These are phyloP conservation scores for Dreissena rostriformis DNA, from an alignment of 1,140 invertebrate species.

Conservation along the genomic window DNA sequence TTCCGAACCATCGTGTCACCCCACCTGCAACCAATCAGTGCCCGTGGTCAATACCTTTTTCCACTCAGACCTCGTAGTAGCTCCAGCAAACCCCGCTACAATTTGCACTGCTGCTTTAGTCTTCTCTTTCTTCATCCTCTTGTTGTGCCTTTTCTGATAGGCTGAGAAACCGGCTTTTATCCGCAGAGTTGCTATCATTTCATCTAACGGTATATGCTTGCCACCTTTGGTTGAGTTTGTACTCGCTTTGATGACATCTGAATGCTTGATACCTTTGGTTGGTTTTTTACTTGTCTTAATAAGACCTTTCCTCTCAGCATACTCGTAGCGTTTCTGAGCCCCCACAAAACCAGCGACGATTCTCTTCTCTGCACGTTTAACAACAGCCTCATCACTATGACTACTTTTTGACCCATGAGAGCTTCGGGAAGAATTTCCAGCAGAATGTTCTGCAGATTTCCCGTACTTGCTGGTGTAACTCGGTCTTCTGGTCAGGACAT, in stretches of 20 bases:
- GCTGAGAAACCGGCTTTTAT: background rate
- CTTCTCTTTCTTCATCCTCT: background rate
- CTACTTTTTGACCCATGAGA: no score
- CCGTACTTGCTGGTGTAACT: slow-evolving; percentile 10
- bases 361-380: no score
- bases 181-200: background rate
- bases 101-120: background rate
- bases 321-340: no score
- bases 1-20: no score
- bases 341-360: no score
- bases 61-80: background rate
- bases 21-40: background rate
- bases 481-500: slow-evolving; percentile 5
- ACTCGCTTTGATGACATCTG: no score
- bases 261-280: background rate
- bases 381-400: no score
- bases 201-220: slow-evolving; percentile 1
- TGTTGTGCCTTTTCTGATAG: background rate
- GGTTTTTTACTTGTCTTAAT: no score
- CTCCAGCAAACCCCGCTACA: background rate
- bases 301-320: no score
- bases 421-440: background rate
- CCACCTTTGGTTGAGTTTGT: background rate
- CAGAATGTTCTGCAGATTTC: background rate
- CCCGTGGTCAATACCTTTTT: background rate